Conservation (phyloP, 2,797 vertebrate genomes). For the Fundulus diaphanus region DNA sequence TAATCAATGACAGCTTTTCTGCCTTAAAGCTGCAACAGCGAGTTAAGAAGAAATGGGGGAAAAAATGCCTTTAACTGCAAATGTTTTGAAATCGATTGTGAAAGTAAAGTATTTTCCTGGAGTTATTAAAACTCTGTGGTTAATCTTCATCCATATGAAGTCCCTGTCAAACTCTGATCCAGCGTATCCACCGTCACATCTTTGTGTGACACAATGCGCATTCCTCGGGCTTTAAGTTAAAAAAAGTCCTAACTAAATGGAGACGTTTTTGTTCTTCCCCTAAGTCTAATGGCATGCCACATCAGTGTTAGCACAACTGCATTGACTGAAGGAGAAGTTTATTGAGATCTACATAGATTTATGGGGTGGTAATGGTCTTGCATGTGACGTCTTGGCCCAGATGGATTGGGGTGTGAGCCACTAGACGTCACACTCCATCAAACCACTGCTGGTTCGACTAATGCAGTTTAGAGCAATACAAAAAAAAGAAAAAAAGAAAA, state of each 20-base stretch:
- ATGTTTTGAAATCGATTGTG: slow-evolving; percentile 11
- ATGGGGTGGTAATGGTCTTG: slow-evolving; percentile 84
- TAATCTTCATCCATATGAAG: slow-evolving; percentile 31
- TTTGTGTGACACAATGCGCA: slow-evolving; percentile 37
- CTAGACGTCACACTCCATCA: slow-evolving; percentile 81
- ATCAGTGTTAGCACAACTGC: slow-evolving; percentile 73
- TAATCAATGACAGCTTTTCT: slow-evolving; percentile 71
- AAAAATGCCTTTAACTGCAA: slow-evolving; percentile 44
- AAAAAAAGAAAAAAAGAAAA: slow-evolving; percentile 39
- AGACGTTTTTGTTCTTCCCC: slow-evolving; percentile 37
- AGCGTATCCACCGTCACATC: slow-evolving; percentile 27
- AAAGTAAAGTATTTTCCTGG: slow-evolving; percentile 27
- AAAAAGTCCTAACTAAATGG: slow-evolving; percentile 39
- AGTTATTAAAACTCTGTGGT: slow-evolving; percentile 42
- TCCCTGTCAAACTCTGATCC: slow-evolving; percentile 29
- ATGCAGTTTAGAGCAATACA: slow-evolving; percentile 50
- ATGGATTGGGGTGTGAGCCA: slow-evolving; percentile 74
- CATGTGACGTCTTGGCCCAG: slow-evolving; percentile 74
- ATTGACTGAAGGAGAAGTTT: slow-evolving; percentile 79
- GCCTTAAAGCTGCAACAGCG: slow-evolving; percentile 46
- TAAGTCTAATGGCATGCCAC: slow-evolving; percentile 69
- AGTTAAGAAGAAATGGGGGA: slow-evolving; percentile 57
- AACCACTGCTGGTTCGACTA: slow-evolving; percentile 60
- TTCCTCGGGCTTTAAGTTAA: slow-evolving; percentile 38
- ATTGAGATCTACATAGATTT: slow-evolving; percentile 84